A percentile compares a stretch with the other conserved stretches of the same genome.
Conservation (phyloP, 1,140 invertebrate species). For the Lanistes nyassanus region DNA sequence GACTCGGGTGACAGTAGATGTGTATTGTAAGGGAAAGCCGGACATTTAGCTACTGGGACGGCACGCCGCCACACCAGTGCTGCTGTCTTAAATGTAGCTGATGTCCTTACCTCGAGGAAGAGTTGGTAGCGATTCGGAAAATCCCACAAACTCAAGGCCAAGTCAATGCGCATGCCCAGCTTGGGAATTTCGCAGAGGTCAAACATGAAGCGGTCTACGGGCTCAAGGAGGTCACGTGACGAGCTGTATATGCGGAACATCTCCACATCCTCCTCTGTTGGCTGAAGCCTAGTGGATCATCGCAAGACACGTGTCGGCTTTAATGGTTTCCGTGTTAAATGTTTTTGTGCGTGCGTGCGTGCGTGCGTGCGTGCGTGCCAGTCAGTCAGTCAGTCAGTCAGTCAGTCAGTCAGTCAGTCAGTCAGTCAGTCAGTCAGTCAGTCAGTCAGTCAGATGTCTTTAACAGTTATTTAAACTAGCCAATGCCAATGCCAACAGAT, state of each 20-base stretch:
- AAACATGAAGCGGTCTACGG: conserved; percentile 50
- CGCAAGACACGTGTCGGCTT: too few relatives aligned
- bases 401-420: not conserved
- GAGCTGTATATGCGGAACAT: conserved; percentile 41
- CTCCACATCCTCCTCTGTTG: conserved; percentile 48
- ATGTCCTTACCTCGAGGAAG: conserved; percentile 35
- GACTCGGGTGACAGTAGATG: not conserved
- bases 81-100: not conserved
- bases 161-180: conserved; percentile 43
- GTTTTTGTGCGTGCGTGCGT: not conserved
- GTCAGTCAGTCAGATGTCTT: not conserved
- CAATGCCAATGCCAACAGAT: not conserved
- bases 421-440: not conserved
- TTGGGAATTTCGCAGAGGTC: conserved; percentile 47
- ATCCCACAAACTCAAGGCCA: conserved; percentile 45
- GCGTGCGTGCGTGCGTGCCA: not conserved
- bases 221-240: conserved; percentile 34
- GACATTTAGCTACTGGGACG: not conserved
- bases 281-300: conserved; percentile 38
- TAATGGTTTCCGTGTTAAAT: not conserved
- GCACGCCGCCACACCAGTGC: not conserved
- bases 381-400: not conserved
- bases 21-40: too few relatives aligned
- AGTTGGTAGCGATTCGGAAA: conserved; percentile 40
- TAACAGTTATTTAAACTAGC: not conserved